These are phyloP conservation scores for Brachyistius frenatus DNA, from an alignment of 2,113 vertebrate genomes.

Conservation along the genomic window DNA sequence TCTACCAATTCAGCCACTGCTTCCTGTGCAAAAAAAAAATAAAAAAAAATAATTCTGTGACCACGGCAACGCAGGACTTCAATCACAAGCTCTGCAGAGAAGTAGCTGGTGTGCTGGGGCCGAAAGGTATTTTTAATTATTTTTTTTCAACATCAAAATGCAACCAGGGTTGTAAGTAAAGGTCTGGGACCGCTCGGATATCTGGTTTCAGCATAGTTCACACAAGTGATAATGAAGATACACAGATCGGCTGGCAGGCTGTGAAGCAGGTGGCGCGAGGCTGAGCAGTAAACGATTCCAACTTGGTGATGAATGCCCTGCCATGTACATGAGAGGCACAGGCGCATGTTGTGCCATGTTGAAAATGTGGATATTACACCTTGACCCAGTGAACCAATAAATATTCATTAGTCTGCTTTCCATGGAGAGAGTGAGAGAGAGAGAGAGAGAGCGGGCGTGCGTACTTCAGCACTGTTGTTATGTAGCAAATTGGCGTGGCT, in stretches of 20 bases:
- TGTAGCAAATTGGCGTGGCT: slow-evolving; percentile 16
- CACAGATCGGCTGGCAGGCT: slow-evolving; percentile 36
- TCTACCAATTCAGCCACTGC: slow-evolving; percentile 16
- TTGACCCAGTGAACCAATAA: slow-evolving; percentile 71
- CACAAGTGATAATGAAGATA: slow-evolving; percentile 58
- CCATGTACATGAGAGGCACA: slow-evolving; percentile 55
- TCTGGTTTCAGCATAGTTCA: slow-evolving; percentile 10
- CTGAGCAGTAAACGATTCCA: slow-evolving; percentile 51
- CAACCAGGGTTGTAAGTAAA: neutral
- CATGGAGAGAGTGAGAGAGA: neutral
- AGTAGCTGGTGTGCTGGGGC: neutral
- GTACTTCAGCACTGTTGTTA: slow-evolving; percentile 35
- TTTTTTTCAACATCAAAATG: neutral
- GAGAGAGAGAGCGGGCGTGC: neutral
- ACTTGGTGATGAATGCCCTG: slow-evolving; percentile 63
- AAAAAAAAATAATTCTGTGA: slow-evolving; percentile 27
- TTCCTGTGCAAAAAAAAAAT: slow-evolving; percentile 15
- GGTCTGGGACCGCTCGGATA: slow-evolving; percentile 36
- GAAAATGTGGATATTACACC: slow-evolving; percentile 64
- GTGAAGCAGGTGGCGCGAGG: slow-evolving; percentile 68
- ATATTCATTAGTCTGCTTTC: slow-evolving; percentile 69
- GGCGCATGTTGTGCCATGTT: slow-evolving; percentile 24
- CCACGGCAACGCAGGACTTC: slow-evolving; percentile 7
- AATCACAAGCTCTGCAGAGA: slow-evolving; percentile 11
- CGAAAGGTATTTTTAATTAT: neutral